A percentile compares a stretch with the other conserved stretches of the same genome.
phyloP scores from a whole-genome alignment of 2,113 vertebrate species.

The Rhadina sibilatrix region DNA sequence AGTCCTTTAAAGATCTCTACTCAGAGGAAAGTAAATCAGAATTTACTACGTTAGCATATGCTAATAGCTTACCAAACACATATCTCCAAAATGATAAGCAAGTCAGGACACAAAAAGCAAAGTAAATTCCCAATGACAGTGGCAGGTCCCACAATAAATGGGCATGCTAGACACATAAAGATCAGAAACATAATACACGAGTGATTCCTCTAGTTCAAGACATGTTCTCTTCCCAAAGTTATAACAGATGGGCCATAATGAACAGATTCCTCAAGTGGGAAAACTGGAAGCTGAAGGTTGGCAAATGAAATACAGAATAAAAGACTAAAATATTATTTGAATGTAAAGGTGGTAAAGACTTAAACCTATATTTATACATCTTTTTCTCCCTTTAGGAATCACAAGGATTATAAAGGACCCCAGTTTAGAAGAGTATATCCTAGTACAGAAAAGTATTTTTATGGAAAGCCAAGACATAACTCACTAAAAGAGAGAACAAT shows the following conservation, averaged over 20 bases:
- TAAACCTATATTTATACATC: neutral
- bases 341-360: neutral
- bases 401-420: neutral
- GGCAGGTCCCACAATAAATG: neutral
- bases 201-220: neutral
- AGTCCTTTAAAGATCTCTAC: neutral
- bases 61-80: neutral
- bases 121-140: neutral
- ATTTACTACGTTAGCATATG: neutral
- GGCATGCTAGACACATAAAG: neutral
- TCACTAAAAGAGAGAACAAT: neutral
- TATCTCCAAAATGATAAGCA: neutral
- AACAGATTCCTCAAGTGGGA: neutral
- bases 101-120: neutral
- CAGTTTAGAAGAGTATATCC: neutral
- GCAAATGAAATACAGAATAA: neutral
- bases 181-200: fast-evolving
- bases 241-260: neutral
- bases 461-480: neutral
- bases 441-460: neutral
- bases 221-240: neutral
- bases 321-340: neutral
- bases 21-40: neutral
- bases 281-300: neutral
- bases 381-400: neutral